These are phyloP conservation scores for Piaya cayana DNA, from an alignment of 2,113 vertebrate genomes.

Conservation along the genomic window DNA sequence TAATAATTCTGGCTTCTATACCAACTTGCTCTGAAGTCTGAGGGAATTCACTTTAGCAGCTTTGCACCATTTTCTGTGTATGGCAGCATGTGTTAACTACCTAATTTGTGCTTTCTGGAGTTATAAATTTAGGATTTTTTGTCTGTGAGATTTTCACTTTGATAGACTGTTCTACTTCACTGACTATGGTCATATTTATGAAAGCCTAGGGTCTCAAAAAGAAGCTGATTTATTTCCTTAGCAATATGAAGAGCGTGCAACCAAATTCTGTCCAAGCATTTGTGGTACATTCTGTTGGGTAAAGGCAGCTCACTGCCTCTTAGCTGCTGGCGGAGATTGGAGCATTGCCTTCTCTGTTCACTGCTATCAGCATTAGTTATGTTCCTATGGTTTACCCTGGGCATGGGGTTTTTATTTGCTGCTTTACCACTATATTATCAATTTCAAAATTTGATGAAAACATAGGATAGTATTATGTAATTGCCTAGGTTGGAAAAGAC, in stretches of 20 bases:
- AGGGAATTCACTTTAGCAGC: neutral
- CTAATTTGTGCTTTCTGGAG: neutral
- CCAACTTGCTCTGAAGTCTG: neutral
- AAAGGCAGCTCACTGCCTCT: neutral
- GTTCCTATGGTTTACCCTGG: neutral
- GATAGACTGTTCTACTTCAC: neutral
- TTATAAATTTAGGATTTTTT: neutral
- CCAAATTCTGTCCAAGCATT: accelerated
- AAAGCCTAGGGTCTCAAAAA: neutral
- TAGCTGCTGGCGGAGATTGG: neutral
- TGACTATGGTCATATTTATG: neutral
- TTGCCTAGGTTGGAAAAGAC: too few species aligned
- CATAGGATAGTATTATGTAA: too few species aligned
- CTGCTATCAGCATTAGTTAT: neutral
- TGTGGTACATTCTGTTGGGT: neutral
- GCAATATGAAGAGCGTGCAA: accelerated
- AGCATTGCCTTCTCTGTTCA: neutral
- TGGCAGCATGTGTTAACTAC: neutral
- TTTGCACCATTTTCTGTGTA: neutral
- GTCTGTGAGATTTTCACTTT: neutral
- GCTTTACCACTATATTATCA: neutral
- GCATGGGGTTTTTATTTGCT: neutral
- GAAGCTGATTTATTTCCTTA: neutral
- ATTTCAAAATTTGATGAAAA: neutral
- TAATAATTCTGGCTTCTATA: neutral